These are phyloP conservation scores for Platycheirus rosarum DNA, from an alignment of 2,888 invertebrate genomes.

Conservation along the genomic window DNA sequence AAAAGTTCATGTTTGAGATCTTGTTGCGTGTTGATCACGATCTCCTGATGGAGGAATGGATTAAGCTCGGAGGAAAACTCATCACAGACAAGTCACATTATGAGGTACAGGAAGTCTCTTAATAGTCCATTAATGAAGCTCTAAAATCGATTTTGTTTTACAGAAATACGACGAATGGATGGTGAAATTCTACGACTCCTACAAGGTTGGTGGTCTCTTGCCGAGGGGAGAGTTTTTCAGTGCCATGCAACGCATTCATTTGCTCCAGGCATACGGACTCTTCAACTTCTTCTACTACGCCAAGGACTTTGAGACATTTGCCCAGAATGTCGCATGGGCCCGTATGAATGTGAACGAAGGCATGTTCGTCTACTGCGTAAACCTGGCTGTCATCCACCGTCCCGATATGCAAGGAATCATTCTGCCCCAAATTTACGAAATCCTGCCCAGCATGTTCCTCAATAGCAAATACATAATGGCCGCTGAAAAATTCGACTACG, in stretches of 20 bases:
- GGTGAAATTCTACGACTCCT: constrained; percentile 78
- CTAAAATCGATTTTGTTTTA: background rate
- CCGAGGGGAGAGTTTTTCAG: constrained; percentile 84
- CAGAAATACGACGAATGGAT: constrained; percentile 29
- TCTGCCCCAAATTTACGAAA: constrained; percentile 88
- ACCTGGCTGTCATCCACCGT: constrained; percentile 86
- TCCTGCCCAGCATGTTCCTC: constrained; percentile 88
- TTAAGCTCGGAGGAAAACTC: constrained; percentile 32
- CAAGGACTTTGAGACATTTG: constrained; percentile 88
- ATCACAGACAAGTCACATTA: constrained; percentile 18
- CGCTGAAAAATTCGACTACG: constrained; percentile 85
- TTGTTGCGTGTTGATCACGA: constrained; percentile 76
- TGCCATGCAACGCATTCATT: constrained; percentile 83
- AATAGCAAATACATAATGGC: constrained; percentile 87
- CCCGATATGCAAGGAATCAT: constrained; percentile 86
- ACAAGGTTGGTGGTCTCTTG: constrained; percentile 82
- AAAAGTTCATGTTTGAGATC: constrained; percentile 79
- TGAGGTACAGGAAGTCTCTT: constrained; percentile 6
- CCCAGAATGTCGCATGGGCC: constrained; percentile 87
- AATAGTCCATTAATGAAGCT: background rate
- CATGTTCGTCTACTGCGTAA: constrained; percentile 87
- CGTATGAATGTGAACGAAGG: constrained; percentile 87
- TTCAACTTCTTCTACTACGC: constrained; percentile 88
- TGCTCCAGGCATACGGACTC: constrained; percentile 85
- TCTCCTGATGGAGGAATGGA: constrained; percentile 35